Conservation (phyloP, 2,113 vertebrate genomes). For the Mirounga angustirostris region DNA sequence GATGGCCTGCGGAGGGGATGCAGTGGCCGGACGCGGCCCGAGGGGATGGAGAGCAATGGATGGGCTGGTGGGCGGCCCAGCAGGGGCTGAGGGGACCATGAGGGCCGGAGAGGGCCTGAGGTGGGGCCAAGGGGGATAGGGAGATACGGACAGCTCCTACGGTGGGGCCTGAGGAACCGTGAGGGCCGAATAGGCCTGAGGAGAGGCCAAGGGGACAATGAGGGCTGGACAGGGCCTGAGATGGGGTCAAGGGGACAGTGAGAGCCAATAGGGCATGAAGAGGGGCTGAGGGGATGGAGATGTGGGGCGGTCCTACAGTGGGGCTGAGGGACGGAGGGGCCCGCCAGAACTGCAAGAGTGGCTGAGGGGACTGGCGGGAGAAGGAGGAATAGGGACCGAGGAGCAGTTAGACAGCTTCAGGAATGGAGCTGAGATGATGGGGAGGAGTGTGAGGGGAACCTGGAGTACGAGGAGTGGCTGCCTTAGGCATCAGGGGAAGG, state of each 20-base stretch:
- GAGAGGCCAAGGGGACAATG: slow-evolving; percentile 55
- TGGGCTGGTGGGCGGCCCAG: slow-evolving; percentile 26
- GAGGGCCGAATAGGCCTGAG: slow-evolving; percentile 8
- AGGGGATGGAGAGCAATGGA: neutral
- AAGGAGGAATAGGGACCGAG: neutral
- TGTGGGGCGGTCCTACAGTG: neutral
- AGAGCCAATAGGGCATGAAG: neutral
- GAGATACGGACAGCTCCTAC: neutral
- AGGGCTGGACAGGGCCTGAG: neutral
- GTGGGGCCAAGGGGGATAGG: neutral
- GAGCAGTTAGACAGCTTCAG: neutral
- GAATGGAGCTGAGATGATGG: slow-evolving; percentile 12
- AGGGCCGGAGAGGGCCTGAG: slow-evolving; percentile 38
- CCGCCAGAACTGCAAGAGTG: neutral
- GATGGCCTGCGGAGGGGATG: neutral
- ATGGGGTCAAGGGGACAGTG: neutral
- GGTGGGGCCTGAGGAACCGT: slow-evolving; percentile 23
- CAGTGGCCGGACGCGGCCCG: neutral
- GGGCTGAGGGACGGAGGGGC: neutral
- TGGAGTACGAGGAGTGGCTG: neutral
- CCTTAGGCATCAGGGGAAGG: neutral
- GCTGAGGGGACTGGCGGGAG: neutral
- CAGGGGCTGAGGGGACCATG: neutral
- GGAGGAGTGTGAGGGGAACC: slow-evolving; percentile 6
- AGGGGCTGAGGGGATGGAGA: neutral